Conservation (phyloP, 2,113 vertebrate species). For the Tetrao urogallus region DNA sequence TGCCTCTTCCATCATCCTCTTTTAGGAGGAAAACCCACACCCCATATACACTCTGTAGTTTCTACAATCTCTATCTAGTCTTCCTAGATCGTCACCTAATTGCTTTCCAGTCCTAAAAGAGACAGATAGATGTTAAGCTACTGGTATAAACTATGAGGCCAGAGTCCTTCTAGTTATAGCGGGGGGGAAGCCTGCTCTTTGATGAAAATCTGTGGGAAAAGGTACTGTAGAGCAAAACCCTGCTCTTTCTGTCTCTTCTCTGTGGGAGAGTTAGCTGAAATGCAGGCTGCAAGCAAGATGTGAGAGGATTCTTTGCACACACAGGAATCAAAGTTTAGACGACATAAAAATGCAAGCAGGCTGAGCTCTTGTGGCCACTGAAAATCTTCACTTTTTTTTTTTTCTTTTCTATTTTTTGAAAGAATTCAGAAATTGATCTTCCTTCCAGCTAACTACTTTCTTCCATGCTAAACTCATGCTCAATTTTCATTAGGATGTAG, state of each 20-base stretch:
- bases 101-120: background rate
- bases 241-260: background rate
- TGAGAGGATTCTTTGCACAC: background rate
- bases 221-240: rapidly evolving
- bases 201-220: background rate
- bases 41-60: background rate
- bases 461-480: background rate
- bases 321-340: background rate
- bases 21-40: background rate
- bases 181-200: background rate
- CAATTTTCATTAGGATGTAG: background rate
- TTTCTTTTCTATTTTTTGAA: background rate
- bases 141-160: background rate
- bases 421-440: background rate
- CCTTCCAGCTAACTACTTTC: background rate
- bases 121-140: background rate
- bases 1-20: background rate
- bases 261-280: background rate
- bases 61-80: background rate
- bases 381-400: background rate
- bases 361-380: background rate
- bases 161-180: background rate
- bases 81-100: background rate
- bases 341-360: background rate
- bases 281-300: background rate